These are phyloP conservation scores for Phragmatobia fuliginosa DNA, from an alignment of 2,888 invertebrate genomes.

Conservation along the genomic window DNA sequence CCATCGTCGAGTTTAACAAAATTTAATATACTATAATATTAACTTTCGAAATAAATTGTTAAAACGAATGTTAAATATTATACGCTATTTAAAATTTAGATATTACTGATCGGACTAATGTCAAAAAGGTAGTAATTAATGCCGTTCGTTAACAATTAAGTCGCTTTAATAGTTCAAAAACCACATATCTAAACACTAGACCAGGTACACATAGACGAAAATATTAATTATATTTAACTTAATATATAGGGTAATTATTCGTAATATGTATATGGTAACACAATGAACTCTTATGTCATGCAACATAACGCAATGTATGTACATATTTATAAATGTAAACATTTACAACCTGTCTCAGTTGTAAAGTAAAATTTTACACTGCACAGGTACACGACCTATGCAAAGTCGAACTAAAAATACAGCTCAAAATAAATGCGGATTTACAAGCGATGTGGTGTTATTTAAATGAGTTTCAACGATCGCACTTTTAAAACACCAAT, in stretches of 20 bases:
- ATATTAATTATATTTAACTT: no score
- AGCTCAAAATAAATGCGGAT: constrained; percentile 24
- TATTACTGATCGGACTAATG: no score
- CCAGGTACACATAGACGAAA: no score
- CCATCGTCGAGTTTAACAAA: no score
- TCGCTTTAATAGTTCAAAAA: background rate
- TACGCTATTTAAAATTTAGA: background rate
- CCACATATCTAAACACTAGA: background rate
- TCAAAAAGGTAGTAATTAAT: no score
- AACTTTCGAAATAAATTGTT: background rate
- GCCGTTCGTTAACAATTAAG: background rate
- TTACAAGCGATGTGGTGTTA: constrained; percentile 27
- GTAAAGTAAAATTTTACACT: background rate
- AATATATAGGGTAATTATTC: no score
- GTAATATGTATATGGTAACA: no score
- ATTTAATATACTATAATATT: no score
- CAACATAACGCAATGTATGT: no score
- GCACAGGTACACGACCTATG: background rate
- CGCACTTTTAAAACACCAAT: constrained; percentile 55
- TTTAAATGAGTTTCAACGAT: constrained; percentile 47
- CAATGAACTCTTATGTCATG: no score
- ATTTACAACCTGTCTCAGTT: background rate
- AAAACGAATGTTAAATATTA: background rate
- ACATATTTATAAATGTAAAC: no score
- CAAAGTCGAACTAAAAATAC: constrained; percentile 12